Evolutionary conservation across 1,140 invertebrate species (phyloP).

Genomic region (Lepidurus packardi): DNA sequence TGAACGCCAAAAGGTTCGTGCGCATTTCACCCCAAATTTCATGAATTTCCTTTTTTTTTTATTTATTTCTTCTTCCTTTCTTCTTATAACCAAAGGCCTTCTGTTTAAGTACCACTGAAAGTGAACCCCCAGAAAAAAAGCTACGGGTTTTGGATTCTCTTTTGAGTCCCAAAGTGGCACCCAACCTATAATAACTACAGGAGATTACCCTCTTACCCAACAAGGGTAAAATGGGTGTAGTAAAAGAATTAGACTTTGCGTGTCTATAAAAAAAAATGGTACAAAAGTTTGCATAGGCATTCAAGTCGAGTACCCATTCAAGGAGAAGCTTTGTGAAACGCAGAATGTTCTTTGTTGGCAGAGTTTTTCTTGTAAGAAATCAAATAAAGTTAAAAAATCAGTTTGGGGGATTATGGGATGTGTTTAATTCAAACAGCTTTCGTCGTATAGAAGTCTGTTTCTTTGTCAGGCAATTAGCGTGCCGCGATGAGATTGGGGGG

Average conservation of each 20-base stretch:
- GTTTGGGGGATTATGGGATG: too few relatives aligned
- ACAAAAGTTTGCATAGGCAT: not conserved
- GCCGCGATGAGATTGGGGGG: not conserved
- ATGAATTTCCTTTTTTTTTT: not conserved
- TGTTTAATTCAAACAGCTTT: too few relatives aligned
- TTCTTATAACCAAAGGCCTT: not conserved
- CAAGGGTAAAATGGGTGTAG: not conserved
- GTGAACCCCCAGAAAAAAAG: not conserved
- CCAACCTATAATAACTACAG: not conserved
- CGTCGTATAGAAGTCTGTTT: too few relatives aligned
- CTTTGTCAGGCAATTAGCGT: not conserved
- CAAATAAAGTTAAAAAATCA: not conserved
- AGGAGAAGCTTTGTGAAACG: too few relatives aligned
- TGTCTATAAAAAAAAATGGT: not conserved
- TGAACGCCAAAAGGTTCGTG: not conserved
- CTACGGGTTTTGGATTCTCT: not conserved
- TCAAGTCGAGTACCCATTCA: too few relatives aligned
- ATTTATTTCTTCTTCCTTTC: not conserved
- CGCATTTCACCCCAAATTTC: not conserved
- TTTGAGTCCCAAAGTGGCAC: not conserved
- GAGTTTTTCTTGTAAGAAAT: not conserved
- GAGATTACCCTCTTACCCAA: not conserved
- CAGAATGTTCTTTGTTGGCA: not conserved
- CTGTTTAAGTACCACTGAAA: not conserved
- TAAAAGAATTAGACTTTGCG: conserved; percentile 9